Percentiles rank a stretch among this genome's conserved stretches.
These are phyloP conservation scores for Enteromius unitaeniatus DNA, from an alignment of 2,797 vertebrate species.

Conservation along the genomic window DNA sequence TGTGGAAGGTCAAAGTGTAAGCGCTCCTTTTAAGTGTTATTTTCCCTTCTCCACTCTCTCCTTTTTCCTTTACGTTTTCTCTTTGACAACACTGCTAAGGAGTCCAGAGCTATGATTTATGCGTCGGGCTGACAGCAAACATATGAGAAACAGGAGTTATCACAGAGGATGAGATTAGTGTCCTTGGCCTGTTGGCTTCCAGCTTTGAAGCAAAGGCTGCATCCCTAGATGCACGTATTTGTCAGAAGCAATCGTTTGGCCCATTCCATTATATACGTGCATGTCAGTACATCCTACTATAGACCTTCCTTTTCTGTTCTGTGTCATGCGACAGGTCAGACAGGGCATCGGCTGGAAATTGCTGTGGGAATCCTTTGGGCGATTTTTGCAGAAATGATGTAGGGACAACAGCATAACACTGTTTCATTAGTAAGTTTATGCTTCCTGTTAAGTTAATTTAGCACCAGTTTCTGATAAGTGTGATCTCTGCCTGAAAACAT, in stretches of 20 bases:
- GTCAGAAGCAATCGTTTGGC: slow-evolving; percentile 54
- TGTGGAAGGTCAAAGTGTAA: slow-evolving; percentile 15
- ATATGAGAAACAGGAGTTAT: slow-evolving; percentile 67
- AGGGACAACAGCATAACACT: background rate
- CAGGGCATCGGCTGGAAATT: slow-evolving; percentile 56
- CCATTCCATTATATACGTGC: slow-evolving; percentile 71
- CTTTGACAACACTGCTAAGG: slow-evolving; percentile 24
- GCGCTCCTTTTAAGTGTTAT: slow-evolving; percentile 15
- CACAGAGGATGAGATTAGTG: slow-evolving; percentile 69
- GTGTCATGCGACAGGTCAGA: slow-evolving; percentile 60
- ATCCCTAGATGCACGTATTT: slow-evolving; percentile 64
- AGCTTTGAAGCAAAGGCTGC: slow-evolving; percentile 68
- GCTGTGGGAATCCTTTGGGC: background rate
- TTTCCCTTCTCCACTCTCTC: slow-evolving; percentile 19
- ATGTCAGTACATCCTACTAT: slow-evolving; percentile 70
- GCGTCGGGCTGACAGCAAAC: slow-evolving; percentile 70
- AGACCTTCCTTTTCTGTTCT: slow-evolving; percentile 66
- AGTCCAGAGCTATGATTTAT: slow-evolving; percentile 42
- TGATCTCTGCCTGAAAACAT: slow-evolving; percentile 1
- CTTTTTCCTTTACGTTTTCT: slow-evolving; percentile 20
- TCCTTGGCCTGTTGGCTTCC: slow-evolving; percentile 72
- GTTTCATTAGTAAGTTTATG: slow-evolving; percentile 6
- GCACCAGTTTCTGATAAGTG: slow-evolving; percentile 26
- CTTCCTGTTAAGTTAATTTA: slow-evolving; percentile 8
- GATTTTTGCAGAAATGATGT: background rate